These are phyloP conservation scores for Otis tarda DNA, from an alignment of 2,113 vertebrate genomes.

Conservation along the genomic window DNA sequence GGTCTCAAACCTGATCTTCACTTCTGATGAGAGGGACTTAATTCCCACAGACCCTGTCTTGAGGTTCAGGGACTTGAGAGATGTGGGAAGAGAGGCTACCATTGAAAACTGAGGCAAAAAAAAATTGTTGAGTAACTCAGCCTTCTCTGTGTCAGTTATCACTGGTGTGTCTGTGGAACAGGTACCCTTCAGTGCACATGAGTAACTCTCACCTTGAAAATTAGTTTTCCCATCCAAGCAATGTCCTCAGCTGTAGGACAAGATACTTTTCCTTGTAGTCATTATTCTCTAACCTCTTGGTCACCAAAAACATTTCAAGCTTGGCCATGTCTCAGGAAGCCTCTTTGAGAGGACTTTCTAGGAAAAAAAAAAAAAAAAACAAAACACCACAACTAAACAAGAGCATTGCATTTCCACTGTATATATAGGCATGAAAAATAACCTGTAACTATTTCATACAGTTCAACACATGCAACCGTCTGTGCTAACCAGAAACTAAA, in stretches of 20 bases:
- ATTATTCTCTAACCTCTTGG: background rate
- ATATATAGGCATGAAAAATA: background rate
- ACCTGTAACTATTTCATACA: background rate
- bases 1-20: too few species aligned
- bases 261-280: background rate
- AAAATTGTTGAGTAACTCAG: too few species aligned
- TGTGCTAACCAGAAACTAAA: fast-evolving
- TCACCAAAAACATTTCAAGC: background rate
- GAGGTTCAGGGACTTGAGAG: too few species aligned
- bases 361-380: too few species aligned
- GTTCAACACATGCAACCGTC: background rate
- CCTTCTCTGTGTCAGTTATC: too few species aligned
- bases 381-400: background rate
- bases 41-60: too few species aligned
- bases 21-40: too few species aligned
- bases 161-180: background rate
- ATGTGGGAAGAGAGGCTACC: too few species aligned
- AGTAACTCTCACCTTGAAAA: background rate
- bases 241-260: background rate
- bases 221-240: background rate
- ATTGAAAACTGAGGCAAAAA: too few species aligned
- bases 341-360: too few species aligned
- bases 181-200: background rate
- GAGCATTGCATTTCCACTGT: background rate
- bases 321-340: background rate